phyloP scores from a whole-genome alignment of 64 coral and sea anemone species.

The Pachyseris speciosa region DNA sequence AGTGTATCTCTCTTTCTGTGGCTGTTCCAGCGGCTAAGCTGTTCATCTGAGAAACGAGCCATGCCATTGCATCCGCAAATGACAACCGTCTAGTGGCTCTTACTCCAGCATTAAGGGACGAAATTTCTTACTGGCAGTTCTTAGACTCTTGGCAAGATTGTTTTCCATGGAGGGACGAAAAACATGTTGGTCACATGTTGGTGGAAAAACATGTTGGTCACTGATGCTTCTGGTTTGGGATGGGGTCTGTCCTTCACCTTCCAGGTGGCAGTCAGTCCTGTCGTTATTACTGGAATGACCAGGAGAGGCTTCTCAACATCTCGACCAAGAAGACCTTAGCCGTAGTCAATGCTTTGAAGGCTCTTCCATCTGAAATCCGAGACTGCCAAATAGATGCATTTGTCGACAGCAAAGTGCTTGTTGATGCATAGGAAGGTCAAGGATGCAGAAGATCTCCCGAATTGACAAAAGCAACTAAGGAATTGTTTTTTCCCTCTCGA shows the following conservation, averaged over 20 bases:
- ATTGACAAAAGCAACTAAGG: neutral
- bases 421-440: neutral
- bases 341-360: slow-evolving; percentile 4
- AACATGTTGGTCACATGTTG: neutral
- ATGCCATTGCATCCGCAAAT: neutral
- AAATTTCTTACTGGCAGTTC: slow-evolving; percentile 50
- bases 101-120: neutral
- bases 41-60: slow-evolving; percentile 47
- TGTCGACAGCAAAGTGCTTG: no score
- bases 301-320: slow-evolving; percentile 16
- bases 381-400: slow-evolving; percentile 2
- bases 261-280: neutral
- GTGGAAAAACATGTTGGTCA: no score
- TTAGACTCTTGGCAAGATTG: slow-evolving; percentile 33
- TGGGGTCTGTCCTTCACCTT: slow-evolving; percentile 35
- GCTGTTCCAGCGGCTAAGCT: slow-evolving; percentile 59
- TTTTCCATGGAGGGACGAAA: slow-evolving; percentile 47
- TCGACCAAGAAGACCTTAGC: slow-evolving; percentile 21
- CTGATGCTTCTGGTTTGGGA: slow-evolving; percentile 20
- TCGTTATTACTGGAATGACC: slow-evolving; percentile 13
- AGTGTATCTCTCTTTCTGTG: slow-evolving; percentile 49
- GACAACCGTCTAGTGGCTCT: neutral
- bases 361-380: neutral
- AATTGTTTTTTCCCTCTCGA: neutral
- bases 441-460: neutral